These are phyloP conservation scores for Epistrophe grossulariae DNA, from an alignment of 2,888 invertebrate species.

Conservation along the genomic window DNA sequence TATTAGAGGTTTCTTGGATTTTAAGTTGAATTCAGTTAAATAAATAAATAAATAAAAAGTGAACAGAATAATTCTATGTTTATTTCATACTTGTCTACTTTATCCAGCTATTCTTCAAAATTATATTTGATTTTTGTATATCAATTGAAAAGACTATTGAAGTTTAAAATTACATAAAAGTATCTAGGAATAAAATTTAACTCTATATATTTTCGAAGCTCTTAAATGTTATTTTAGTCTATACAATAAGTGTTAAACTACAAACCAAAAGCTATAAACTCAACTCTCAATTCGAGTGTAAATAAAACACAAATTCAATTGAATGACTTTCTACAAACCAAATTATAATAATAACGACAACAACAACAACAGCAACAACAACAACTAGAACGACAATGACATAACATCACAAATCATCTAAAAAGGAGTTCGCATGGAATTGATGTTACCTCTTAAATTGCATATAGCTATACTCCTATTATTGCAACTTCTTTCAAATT, in stretches of 20 bases:
- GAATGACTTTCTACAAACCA: not conserved
- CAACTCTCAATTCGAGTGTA: slow-evolving; percentile 41
- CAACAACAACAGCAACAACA: slow-evolving; percentile 11
- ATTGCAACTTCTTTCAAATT: slow-evolving; percentile 7
- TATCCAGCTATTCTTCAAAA: too few species aligned
- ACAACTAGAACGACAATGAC: slow-evolving; percentile 5
- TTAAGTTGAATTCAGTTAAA: too few species aligned
- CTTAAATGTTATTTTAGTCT: slow-evolving; percentile 6
- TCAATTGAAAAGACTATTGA: too few species aligned
- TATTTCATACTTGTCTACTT: too few species aligned
- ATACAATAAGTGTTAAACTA: not conserved
- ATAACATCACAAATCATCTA: slow-evolving; percentile 53
- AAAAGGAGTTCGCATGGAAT: slow-evolving; percentile 7
- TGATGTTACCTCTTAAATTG: slow-evolving; percentile 12
- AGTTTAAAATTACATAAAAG: not conserved
- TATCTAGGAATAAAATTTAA: not conserved
- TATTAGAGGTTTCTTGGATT: too few species aligned
- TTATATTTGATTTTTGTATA: too few species aligned
- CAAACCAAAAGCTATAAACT: slow-evolving; percentile 17
- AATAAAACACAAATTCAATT: slow-evolving; percentile 50
- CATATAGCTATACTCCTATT: not conserved
- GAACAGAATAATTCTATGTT: too few species aligned
- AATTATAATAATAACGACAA: slow-evolving; percentile 11
- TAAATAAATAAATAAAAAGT: too few species aligned
- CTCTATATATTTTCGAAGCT: not conserved